phyloP scores from a whole-genome alignment of 2,113 vertebrate species.

The Nestor notabilis region DNA sequence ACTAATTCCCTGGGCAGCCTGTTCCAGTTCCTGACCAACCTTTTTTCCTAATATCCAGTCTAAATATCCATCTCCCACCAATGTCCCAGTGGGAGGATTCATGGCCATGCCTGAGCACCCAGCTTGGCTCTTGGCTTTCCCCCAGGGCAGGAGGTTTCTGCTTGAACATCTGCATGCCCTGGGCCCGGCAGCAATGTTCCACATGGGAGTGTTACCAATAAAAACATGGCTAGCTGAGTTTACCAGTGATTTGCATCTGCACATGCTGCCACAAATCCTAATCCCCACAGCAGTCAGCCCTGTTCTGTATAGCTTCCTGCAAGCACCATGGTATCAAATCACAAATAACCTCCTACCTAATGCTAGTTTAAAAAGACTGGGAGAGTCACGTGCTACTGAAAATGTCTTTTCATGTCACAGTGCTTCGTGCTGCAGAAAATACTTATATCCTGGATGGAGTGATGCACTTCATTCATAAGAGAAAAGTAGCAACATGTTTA shows the following conservation, averaged over 20 bases:
- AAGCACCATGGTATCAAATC: neutral
- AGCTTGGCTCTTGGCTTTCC: neutral
- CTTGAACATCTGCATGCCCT: accelerated
- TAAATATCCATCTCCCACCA: neutral
- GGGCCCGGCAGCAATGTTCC: neutral
- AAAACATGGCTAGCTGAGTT: accelerated
- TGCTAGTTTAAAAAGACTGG: accelerated
- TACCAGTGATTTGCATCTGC: neutral
- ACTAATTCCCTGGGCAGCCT: neutral
- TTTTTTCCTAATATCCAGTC: neutral
- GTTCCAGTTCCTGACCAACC: neutral
- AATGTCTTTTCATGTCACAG: neutral
- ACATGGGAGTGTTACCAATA: accelerated
- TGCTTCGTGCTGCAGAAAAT: neutral
- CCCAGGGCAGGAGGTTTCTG: neutral
- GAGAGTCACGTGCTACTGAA: accelerated
- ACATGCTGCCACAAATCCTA: accelerated
- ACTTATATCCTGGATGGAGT: neutral
- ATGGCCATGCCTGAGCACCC: accelerated
- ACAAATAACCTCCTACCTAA: neutral
- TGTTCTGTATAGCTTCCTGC: neutral
- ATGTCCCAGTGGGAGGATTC: accelerated
- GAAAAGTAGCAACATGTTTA: neutral
- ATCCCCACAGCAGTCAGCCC: neutral
- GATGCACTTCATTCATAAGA: neutral